A percentile compares a stretch with the other conserved stretches of the same genome.
Evolutionary conservation across 2,888 invertebrate genomes (phyloP).

Genomic region (Diogma glabrata): DNA sequence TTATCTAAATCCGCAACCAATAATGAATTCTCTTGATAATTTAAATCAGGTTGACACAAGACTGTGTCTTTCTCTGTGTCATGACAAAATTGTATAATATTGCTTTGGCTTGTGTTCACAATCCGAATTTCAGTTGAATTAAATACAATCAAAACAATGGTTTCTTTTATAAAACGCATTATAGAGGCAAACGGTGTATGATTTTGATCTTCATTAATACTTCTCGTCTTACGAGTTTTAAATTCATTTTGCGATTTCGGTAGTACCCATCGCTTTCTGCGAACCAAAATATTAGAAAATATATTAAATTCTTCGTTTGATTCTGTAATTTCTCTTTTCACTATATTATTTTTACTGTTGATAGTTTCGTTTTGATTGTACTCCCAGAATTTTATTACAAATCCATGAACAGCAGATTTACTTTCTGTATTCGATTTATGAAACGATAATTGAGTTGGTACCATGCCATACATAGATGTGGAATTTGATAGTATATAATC

Average conservation of each 20-base stretch:
- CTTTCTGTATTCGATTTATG: constrained; percentile 34
- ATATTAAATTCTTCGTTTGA: constrained; percentile 18
- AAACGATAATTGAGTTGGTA: constrained; percentile 55
- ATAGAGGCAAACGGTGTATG: constrained; percentile 25
- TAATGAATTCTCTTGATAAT: constrained; percentile 59
- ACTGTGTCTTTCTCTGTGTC: constrained; percentile 28
- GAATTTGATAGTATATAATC: constrained; percentile 50
- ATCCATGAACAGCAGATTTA: constrained; percentile 53
- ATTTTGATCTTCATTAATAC: constrained; percentile 22
- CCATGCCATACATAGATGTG: constrained; percentile 56
- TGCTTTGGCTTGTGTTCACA: constrained; percentile 68
- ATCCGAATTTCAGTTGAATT: constrained; percentile 60
- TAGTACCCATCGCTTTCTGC: constrained; percentile 20
- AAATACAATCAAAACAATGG: constrained; percentile 66
- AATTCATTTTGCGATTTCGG: constrained; percentile 22
- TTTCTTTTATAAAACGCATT: constrained; percentile 52
- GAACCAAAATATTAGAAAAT: constrained; percentile 15
- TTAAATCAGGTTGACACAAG: constrained; percentile 62
- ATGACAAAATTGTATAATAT: constrained; percentile 60
- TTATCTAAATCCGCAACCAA: constrained; percentile 63
- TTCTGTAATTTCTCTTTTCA: constrained; percentile 17
- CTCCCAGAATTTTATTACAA: constrained; percentile 74
- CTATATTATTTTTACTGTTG: constrained; percentile 12
- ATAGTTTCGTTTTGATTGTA: constrained; percentile 41
- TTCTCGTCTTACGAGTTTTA: constrained; percentile 20